These are phyloP conservation scores for Diabrotica balteata DNA, from an alignment of 2,888 invertebrate genomes.

Conservation along the genomic window DNA sequence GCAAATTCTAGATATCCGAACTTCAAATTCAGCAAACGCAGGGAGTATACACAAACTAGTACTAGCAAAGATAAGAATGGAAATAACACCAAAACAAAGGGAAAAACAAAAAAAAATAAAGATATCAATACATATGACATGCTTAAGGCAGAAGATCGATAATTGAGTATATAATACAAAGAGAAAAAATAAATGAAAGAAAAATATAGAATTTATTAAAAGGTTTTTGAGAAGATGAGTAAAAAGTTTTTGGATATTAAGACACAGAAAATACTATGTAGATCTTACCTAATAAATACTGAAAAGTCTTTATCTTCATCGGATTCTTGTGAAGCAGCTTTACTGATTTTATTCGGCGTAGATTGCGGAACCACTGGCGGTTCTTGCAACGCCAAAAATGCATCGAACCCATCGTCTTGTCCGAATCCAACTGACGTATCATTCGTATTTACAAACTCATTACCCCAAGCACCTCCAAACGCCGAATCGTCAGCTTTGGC, in stretches of 20 bases:
- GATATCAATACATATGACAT: too few species aligned
- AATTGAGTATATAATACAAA: too few species aligned
- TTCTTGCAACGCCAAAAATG: constrained; percentile 80
- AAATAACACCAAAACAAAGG: too few species aligned
- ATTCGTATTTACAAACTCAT: constrained; percentile 40
- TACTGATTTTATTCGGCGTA: constrained; percentile 68
- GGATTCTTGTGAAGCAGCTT: constrained; percentile 77
- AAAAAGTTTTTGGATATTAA: background rate
- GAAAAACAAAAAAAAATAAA: too few species aligned
- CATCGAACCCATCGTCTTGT: constrained; percentile 78
- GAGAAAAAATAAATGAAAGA: too few species aligned
- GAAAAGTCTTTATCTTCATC: constrained; percentile 81
- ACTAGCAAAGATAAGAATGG: too few species aligned
- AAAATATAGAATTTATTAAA: too few species aligned
- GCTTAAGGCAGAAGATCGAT: too few species aligned
- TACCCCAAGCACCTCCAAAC: constrained; percentile 58
- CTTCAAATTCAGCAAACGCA: too few species aligned
- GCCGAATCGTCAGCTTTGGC: constrained; percentile 62
- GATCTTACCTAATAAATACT: constrained; percentile 75
- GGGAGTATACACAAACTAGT: too few species aligned
- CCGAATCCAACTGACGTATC: constrained; percentile 67
- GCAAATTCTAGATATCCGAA: too few species aligned
- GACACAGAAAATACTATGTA: background rate
- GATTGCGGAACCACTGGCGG: constrained; percentile 73
- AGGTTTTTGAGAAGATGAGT: background rate